Percentiles rank a stretch among this genome's conserved stretches.
These are phyloP conservation scores for Antedon mediterranea DNA, from an alignment of 53 echinoderm and acorn worm species.

Conservation along the genomic window DNA sequence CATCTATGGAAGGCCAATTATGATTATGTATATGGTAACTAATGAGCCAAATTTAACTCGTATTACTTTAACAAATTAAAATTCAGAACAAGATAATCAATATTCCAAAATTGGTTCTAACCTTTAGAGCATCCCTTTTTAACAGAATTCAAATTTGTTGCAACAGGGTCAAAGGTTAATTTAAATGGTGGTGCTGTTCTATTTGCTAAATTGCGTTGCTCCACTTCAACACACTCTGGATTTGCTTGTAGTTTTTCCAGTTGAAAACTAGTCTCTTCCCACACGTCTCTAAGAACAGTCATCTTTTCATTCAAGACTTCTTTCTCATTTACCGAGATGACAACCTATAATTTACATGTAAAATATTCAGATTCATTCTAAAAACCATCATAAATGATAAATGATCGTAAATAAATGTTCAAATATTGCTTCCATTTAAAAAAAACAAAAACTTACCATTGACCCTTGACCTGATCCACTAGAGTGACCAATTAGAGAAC, in stretches of 20 bases:
- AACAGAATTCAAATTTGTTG: background rate
- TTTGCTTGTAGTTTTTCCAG: conserved; percentile 75
- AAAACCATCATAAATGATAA: too few species aligned
- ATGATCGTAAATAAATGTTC: too few species aligned
- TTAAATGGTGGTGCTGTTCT: conserved; percentile 72
- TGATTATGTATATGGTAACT: background rate
- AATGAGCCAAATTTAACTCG: too few species aligned
- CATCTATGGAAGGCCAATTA: too few species aligned
- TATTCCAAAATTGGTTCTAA: too few species aligned
- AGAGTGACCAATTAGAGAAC: conserved; percentile 63
- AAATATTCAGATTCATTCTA: background rate
- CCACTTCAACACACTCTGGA: conserved; percentile 68
- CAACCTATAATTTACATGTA: conserved; percentile 24
- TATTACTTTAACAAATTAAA: too few species aligned
- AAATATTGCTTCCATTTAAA: too few species aligned
- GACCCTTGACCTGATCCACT: conserved; percentile 33
- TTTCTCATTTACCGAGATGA: conserved; percentile 34
- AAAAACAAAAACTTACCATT: conserved; percentile 31
- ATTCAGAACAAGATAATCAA: too few species aligned
- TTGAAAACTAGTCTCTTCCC: conserved; percentile 91
- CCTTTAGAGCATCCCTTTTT: background rate
- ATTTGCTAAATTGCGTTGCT: conserved; percentile 36
- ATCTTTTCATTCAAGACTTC: conserved; percentile 47
- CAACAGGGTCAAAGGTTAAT: conserved; percentile 52
- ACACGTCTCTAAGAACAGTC: conserved; percentile 52